These are phyloP conservation scores for Temnothorax curvispinosus DNA, from an alignment of 1,140 invertebrate genomes.

Conservation along the genomic window DNA sequence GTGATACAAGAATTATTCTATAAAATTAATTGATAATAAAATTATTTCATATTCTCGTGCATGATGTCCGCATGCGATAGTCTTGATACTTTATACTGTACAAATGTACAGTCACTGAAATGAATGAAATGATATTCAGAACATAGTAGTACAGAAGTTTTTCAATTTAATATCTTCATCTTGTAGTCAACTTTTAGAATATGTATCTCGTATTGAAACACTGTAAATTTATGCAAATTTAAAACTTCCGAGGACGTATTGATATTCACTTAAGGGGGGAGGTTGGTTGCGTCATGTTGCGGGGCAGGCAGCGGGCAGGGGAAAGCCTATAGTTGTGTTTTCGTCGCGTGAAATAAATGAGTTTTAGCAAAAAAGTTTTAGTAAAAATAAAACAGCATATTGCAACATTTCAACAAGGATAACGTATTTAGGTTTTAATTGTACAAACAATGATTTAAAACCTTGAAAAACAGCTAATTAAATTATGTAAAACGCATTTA, in stretches of 20 bases:
- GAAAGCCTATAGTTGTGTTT: no score
- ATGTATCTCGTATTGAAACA: neutral
- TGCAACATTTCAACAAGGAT: no score
- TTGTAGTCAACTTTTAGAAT: neutral
- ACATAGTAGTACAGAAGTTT: neutral
- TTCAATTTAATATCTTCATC: neutral
- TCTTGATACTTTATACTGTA: neutral
- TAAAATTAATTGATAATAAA: neutral
- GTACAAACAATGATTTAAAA: no score
- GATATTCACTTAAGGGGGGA: neutral
- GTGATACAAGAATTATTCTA: neutral
- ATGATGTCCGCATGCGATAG: neutral
- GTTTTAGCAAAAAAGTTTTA: no score
- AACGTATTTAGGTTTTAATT: no score
- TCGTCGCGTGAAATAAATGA: no score
- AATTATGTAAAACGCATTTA: no score
- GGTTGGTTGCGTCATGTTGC: no score
- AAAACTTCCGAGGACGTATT: neutral
- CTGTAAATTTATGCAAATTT: neutral
- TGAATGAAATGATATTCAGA: neutral
- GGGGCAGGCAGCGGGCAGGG: no score
- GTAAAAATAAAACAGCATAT: no score
- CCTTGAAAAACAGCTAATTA: no score
- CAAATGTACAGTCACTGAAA: neutral
- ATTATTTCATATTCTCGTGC: conserved; percentile 2